Percentiles rank a stretch among this genome's conserved stretches.
phyloP scores from a whole-genome alignment of 2,888 invertebrate genomes.

The Drosophila meridiana region DNA sequence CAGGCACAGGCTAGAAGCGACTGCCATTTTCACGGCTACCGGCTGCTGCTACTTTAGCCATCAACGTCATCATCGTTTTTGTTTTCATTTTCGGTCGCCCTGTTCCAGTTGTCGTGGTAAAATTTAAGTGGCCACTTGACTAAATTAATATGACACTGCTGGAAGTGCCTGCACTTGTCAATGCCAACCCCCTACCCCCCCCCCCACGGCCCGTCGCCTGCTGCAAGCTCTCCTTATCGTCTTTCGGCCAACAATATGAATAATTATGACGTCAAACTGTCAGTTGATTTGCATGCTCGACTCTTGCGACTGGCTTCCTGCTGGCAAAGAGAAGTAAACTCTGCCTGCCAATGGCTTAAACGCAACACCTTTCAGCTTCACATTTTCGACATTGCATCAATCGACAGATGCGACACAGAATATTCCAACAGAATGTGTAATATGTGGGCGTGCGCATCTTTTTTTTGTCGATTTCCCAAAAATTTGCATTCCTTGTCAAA shows the following conservation, averaged over 20 bases:
- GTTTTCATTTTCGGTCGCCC: constrained; percentile 14
- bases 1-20: constrained; percentile 26
- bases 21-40: constrained; percentile 68
- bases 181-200: constrained; percentile 14
- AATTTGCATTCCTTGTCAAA: background rate
- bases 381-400: constrained; percentile 34
- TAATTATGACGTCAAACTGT: constrained; percentile 70
- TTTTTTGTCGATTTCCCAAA: background rate
- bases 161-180: constrained; percentile 69
- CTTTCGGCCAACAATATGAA: constrained; percentile 71
- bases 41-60: constrained; percentile 19
- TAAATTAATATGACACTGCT: constrained; percentile 79
- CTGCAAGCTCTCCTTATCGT: constrained; percentile 31
- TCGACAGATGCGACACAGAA: constrained; percentile 15
- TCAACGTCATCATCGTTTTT: constrained; percentile 32
- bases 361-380: constrained; percentile 36
- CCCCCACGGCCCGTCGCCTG: background rate
- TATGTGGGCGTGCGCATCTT: background rate
- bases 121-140: constrained; percentile 80
- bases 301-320: constrained; percentile 24
- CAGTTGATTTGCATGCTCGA: constrained; percentile 69
- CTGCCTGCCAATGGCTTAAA: constrained; percentile 40
- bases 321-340: constrained; percentile 40
- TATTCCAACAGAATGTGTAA: constrained; percentile 16
- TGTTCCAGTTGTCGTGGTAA: constrained; percentile 59